Evolutionary conservation across 2,113 vertebrate genomes (phyloP).

Genomic region (Cnemophilus loriae): DNA sequence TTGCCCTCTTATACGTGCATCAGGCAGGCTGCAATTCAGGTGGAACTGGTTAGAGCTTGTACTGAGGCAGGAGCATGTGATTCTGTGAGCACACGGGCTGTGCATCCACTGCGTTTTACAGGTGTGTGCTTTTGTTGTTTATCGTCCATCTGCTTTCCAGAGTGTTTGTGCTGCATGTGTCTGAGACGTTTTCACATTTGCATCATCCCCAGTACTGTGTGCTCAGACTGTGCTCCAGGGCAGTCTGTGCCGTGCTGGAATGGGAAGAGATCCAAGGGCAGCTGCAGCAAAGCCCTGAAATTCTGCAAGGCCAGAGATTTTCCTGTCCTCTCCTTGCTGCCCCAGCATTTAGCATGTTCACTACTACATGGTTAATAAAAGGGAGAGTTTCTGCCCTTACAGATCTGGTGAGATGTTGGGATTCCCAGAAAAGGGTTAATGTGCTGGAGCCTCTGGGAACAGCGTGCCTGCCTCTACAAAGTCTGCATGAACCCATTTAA

Average conservation of each 20-base stretch:
- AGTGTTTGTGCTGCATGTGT: background rate
- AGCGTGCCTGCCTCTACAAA: background rate
- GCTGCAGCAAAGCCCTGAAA: background rate
- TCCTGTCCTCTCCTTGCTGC: background rate
- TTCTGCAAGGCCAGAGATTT: background rate
- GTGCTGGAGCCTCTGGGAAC: background rate
- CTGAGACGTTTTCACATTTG: background rate
- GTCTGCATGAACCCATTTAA: background rate
- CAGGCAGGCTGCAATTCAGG: background rate
- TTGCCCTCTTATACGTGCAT: fast-evolving
- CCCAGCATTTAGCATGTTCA: background rate
- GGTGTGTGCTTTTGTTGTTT: background rate
- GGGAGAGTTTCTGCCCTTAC: background rate
- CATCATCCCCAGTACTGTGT: background rate
- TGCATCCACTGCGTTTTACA: background rate
- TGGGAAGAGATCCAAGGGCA: background rate
- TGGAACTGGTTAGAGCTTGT: background rate
- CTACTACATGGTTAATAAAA: background rate
- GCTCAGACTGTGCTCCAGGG: background rate
- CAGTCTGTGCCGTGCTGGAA: fast-evolving
- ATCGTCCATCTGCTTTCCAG: background rate
- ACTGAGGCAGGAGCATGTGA: background rate
- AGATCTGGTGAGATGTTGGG: background rate
- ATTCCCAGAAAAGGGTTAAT: background rate
- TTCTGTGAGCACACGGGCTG: background rate